Conservation (phyloP, 2,113 vertebrate species). For the Oxygymnocypris stewartii region DNA sequence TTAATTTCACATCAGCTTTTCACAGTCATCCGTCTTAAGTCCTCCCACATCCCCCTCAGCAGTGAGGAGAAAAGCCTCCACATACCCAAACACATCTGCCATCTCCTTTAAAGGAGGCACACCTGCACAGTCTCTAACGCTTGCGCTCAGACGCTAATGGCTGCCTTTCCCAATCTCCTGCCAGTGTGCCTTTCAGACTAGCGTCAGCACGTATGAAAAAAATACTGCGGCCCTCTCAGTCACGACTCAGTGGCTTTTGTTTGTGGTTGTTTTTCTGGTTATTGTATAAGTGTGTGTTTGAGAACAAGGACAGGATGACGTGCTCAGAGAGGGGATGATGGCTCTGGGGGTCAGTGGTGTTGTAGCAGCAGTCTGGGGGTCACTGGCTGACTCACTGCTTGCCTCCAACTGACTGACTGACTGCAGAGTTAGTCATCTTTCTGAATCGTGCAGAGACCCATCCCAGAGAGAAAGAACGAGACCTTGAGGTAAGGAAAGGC, state of each 20-base stretch:
- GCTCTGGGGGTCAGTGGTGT: constrained; percentile 45
- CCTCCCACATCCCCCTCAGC: constrained; percentile 12
- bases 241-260: constrained; percentile 54
- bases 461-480: constrained; percentile 33
- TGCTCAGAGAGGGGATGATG: constrained; percentile 24
- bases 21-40: constrained; percentile 19
- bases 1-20: constrained; percentile 26
- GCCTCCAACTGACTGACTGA: constrained; percentile 29
- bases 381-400: constrained; percentile 46
- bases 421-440: constrained; percentile 49
- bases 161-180: constrained; percentile 32
- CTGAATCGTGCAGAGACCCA: constrained; percentile 20
- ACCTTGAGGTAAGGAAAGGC: constrained; percentile 3
- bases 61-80: background rate
- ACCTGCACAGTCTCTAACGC: constrained; percentile 37
- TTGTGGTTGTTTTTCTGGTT: constrained; percentile 33
- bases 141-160: background rate
- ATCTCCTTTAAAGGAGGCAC: constrained; percentile 47
- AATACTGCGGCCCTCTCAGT: constrained; percentile 53
- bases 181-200: constrained; percentile 40
- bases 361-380: constrained; percentile 32
- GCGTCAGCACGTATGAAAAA: constrained; percentile 48
- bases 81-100: constrained; percentile 26
- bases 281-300: constrained; percentile 34
- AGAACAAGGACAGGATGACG: background rate